Conservation (phyloP, 1,140 invertebrate genomes). For the Potamilus streckersoni region DNA sequence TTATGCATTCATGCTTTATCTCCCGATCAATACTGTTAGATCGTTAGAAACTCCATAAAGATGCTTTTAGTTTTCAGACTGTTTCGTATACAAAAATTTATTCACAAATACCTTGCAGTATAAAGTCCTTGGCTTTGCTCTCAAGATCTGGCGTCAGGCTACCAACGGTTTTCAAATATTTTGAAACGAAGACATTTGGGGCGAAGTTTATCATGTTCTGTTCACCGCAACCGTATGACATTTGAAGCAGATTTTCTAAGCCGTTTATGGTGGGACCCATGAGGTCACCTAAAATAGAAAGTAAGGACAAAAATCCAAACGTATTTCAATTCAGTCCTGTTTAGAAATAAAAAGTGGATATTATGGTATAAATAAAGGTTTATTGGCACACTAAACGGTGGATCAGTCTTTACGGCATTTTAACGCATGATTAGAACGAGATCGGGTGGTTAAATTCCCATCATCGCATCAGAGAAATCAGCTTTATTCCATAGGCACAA, state of each 20-base stretch:
- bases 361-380: background rate
- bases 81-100: too few species aligned
- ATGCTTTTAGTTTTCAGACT: too few species aligned
- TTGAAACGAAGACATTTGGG: constrained; percentile 86
- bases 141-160: constrained; percentile 77
- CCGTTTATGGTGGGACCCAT: constrained; percentile 25
- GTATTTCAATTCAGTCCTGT: too few species aligned
- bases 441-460: background rate
- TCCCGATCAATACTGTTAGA: too few species aligned
- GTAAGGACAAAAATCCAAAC: background rate
- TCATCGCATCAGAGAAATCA: too few species aligned
- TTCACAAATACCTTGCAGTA: background rate
- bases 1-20: too few species aligned
- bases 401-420: background rate
- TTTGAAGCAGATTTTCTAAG: constrained; percentile 23
- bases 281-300: constrained; percentile 23
- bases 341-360: background rate
- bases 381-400: background rate
- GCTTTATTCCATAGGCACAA: background rate
- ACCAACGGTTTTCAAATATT: constrained; percentile 82
- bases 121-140: constrained; percentile 74
- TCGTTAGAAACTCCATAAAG: too few species aligned
- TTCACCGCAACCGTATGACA: constrained; percentile 81
- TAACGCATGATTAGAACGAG: background rate
- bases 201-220: constrained; percentile 95